Percentiles rank a stretch among this genome's conserved stretches.
phyloP scores from a whole-genome alignment of 2,797 vertebrate genomes.

The Chelon labrosus region DNA sequence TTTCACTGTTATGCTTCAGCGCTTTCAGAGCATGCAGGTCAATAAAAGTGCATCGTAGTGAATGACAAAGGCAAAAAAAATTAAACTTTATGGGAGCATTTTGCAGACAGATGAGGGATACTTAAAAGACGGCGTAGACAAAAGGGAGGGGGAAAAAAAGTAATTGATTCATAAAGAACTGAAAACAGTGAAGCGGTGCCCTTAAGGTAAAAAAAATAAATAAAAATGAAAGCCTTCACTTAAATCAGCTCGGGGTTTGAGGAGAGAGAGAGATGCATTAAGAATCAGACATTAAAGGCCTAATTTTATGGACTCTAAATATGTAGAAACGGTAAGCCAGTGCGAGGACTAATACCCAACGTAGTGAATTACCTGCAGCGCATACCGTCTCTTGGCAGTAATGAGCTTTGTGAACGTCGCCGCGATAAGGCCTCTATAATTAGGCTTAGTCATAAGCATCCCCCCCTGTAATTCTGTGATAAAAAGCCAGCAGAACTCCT shows the following conservation, averaged over 20 bases:
- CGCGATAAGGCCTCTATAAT: slow-evolving; percentile 86
- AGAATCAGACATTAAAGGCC: slow-evolving; percentile 79
- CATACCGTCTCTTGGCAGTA: slow-evolving; percentile 82
- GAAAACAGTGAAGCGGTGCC: slow-evolving; percentile 66
- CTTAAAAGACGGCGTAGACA: slow-evolving; percentile 50
- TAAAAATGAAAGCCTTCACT: slow-evolving; percentile 71
- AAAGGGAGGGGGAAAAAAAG: slow-evolving; percentile 26
- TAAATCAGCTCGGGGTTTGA: slow-evolving; percentile 68
- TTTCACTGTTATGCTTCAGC: slow-evolving; percentile 41
- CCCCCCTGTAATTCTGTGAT: slow-evolving; percentile 85
- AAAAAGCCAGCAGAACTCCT: slow-evolving; percentile 81
- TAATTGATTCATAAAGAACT: slow-evolving; percentile 75
- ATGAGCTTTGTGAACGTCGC: slow-evolving; percentile 86
- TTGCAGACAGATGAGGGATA: slow-evolving; percentile 34
- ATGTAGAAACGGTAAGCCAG: slow-evolving; percentile 77
- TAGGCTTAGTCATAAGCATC: slow-evolving; percentile 88
- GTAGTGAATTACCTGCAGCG: slow-evolving; percentile 84
- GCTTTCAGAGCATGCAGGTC: slow-evolving; percentile 26
- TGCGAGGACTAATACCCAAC: slow-evolving; percentile 77
- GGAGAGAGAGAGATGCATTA: slow-evolving; percentile 70
- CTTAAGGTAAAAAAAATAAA: slow-evolving; percentile 29
- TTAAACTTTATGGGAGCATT: slow-evolving; percentile 22
- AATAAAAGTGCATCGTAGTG: slow-evolving; percentile 8
- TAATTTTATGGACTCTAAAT: slow-evolving; percentile 81
- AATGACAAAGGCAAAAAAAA: slow-evolving; percentile 25